Conservation (phyloP, 2,113 vertebrate genomes). For the Phrynosoma platyrhinos region DNA sequence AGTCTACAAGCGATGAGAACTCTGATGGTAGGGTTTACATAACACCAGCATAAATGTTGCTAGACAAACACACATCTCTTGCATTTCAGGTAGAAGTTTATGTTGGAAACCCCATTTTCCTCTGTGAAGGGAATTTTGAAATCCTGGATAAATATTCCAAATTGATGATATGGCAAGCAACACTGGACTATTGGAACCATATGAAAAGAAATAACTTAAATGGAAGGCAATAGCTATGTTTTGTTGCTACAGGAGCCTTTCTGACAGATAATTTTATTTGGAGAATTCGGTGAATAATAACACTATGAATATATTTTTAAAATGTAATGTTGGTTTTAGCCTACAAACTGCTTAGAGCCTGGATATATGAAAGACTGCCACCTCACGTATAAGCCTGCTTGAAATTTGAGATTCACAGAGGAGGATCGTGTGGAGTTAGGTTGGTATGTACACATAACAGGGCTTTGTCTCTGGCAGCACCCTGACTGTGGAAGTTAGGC, state of each 20-base stretch:
- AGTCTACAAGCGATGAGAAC: too few species aligned
- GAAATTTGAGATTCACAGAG: too few species aligned
- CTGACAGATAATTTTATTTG: not conserved
- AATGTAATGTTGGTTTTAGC: too few species aligned
- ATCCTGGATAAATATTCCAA: not conserved
- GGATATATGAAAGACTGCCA: too few species aligned
- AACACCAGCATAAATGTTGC: not conserved
- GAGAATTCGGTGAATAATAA: not conserved
- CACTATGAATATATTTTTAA: not conserved
- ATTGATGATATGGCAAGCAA: not conserved
- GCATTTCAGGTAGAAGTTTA: not conserved
- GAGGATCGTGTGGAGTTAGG: too few species aligned
- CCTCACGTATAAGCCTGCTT: too few species aligned
- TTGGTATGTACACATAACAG: too few species aligned
- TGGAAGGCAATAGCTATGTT: not conserved
- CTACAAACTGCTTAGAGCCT: too few species aligned
- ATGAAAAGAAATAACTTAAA: not conserved
- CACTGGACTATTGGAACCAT: not conserved
- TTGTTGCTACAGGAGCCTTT: not conserved
- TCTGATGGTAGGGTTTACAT: not conserved
- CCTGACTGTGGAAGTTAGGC: too few species aligned
- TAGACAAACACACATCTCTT: not conserved
- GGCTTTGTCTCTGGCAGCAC: too few species aligned
- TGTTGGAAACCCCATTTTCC: too few species aligned
- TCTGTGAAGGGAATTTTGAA: not conserved